Base-by-base conservation (phyloP, 2,888 invertebrate species). In the Catocala fraxini region DNA sequence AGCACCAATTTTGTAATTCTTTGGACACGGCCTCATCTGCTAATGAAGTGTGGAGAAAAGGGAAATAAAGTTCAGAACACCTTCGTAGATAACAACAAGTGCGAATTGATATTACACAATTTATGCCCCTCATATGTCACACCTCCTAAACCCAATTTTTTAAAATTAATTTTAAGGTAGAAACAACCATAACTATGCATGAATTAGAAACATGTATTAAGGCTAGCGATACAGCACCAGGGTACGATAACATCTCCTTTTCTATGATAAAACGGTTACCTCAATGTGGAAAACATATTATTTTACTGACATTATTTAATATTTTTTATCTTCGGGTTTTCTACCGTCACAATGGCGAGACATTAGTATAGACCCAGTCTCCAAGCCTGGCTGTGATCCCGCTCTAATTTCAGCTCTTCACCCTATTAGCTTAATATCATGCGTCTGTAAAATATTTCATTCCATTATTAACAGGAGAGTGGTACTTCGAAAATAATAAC, bases 261-360 rank as follows among this genome's bases (percentile, higher is more conserved):
- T 67, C 65, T 0, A 69, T 73, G 64, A 59, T 70, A 6, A 35
- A 51, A 34, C 10, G 62, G 43, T 25, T 71, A 0, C 65, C 73
- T 4, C 5, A 25, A 2, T 33, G 13, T 13, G 70, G 52, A 0
- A 70, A 70, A 59, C 0, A 2, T 4, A 42, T 63, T 4, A 42
- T 63, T 6, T 34, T 74, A 4, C 0, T 67, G 4, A 0, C 0
- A 5, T 6, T 70, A 0, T 71, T 47, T 12, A 70, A 70, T 45
- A 5, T 2, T 33, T 51, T 47, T 49, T 59, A 7, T 0, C 4
- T 10, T 9, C 6, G 10, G 48, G 52, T 45, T 62, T 55, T 13
- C 53, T 39, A 6, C 69, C 53, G 3, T 6, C 0, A 0, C 64
- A 68, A 43, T 68, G 64, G 68, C 49, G 65, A 4, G 35, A 59